Conservation (phyloP, 1,140 invertebrate genomes). For the Drepana arcuata region DNA sequence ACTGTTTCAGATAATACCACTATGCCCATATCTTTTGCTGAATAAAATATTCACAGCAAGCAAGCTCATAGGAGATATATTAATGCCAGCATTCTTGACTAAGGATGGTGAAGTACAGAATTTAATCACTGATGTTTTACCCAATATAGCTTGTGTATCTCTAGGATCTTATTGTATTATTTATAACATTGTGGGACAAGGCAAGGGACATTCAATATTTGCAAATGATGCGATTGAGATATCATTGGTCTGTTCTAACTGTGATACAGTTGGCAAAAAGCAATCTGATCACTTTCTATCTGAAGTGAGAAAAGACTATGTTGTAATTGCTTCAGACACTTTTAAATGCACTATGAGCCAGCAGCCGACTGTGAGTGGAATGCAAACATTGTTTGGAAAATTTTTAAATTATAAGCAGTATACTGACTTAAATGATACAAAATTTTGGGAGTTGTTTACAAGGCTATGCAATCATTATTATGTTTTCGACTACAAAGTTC, state of each 20-base stretch:
- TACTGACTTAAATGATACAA: constrained; percentile 24
- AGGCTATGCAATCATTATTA: constrained; percentile 50
- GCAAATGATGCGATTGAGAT: constrained; percentile 25
- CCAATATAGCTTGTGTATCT: constrained; percentile 40
- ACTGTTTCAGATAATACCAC: constrained; percentile 40
- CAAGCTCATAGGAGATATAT: constrained; percentile 46
- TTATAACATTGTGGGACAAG: constrained; percentile 9
- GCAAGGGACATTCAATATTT: constrained; percentile 29
- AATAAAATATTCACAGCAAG: constrained; percentile 37
- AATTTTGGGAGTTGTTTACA: constrained; percentile 41
- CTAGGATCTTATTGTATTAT: constrained; percentile 30
- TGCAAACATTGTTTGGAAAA: constrained; percentile 46
- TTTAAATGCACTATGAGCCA: constrained; percentile 17
- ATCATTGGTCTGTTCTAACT: constrained; percentile 37
- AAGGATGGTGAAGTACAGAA: constrained; percentile 35
- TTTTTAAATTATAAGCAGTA: constrained; percentile 53
- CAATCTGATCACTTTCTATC: constrained; percentile 7
- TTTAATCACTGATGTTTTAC: constrained; percentile 26
- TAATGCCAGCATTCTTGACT: constrained; percentile 43
- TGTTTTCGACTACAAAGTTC: constrained; percentile 42
- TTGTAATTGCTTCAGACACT: constrained; percentile 22
- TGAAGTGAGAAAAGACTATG: constrained; percentile 16
- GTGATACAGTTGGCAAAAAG: constrained; percentile 24
- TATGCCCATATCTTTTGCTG: constrained; percentile 34
- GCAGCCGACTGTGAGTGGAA: constrained; percentile 20